Evolutionary conservation across 2,888 invertebrate species (phyloP).

Genomic region (Cryptocephalus primarius): DNA sequence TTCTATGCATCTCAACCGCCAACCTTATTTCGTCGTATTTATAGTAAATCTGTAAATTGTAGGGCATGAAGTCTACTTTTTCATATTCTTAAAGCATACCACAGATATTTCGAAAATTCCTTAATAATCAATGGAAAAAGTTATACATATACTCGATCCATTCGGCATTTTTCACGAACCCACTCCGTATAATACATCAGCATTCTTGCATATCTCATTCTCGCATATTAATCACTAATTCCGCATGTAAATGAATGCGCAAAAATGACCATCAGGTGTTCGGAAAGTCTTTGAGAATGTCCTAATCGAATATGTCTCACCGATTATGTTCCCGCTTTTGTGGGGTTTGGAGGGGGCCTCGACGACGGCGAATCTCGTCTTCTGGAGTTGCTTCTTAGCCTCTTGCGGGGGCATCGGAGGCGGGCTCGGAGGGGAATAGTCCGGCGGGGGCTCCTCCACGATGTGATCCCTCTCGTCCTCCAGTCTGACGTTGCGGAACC

Average conservation of each 20-base stretch:
- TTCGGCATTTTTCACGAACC: too few relatives aligned
- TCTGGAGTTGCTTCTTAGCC: conserved; percentile 51
- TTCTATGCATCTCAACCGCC: too few relatives aligned
- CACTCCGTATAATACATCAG: too few relatives aligned
- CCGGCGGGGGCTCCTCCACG: conserved; percentile 53
- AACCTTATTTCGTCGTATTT: too few relatives aligned
- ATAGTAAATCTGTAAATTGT: too few relatives aligned
- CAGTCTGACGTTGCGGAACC: conserved; percentile 9
- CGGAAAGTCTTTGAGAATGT: background rate
- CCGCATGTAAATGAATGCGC: conserved; percentile 10
- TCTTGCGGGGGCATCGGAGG: conserved; percentile 27
- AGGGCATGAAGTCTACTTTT: too few relatives aligned
- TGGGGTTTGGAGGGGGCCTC: conserved; percentile 31
- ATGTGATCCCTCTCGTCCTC: conserved; percentile 21
- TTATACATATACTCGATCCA: too few relatives aligned
- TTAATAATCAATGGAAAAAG: too few relatives aligned
- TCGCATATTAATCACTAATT: conserved; percentile 3
- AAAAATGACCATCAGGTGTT: conserved; percentile 5
- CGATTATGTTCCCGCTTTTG: conserved; percentile 37
- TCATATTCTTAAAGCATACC: too few relatives aligned
- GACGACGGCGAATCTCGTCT: conserved; percentile 56
- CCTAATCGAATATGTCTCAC: conserved; percentile 13
- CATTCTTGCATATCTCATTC: background rate
- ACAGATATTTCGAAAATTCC: too few relatives aligned
- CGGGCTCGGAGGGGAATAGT: conserved; percentile 50